phyloP scores from a whole-genome alignment of 2,113 vertebrate genomes.

The Dascyllus trimaculatus region DNA sequence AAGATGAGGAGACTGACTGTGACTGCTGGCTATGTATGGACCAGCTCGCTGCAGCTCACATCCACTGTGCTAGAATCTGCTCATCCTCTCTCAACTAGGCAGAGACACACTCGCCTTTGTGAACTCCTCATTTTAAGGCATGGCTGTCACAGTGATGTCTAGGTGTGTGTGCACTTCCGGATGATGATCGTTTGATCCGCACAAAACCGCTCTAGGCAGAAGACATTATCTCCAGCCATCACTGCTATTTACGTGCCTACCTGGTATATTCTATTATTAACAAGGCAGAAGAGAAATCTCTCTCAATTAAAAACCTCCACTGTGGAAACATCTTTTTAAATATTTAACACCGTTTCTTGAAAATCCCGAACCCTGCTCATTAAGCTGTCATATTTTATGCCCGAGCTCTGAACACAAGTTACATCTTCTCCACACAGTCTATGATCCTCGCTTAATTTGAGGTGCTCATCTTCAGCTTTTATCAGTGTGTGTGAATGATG shows the following conservation, averaged over 20 bases:
- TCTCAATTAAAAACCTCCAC: conserved; percentile 64
- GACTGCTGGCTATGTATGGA: conserved; percentile 67
- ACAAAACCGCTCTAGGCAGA: conserved; percentile 58
- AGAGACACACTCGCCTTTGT: conserved; percentile 60
- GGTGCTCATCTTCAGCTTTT: conserved; percentile 33
- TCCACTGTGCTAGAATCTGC: conserved; percentile 48
- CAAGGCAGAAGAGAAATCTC: conserved; percentile 50
- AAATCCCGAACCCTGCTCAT: conserved; percentile 56
- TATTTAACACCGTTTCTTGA: conserved; percentile 62
- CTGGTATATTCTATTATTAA: conserved; percentile 73
- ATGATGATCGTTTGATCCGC: conserved; percentile 66
- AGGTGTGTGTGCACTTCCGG: conserved; percentile 13
- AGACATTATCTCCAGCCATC: conserved; percentile 64
- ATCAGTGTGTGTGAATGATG: background rate
- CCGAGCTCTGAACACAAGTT: conserved; percentile 31
- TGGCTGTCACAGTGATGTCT: conserved; percentile 64
- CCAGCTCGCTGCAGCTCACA: conserved; percentile 62
- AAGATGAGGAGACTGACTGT: conserved; percentile 67
- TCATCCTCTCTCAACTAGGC: conserved; percentile 56
- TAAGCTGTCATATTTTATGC: conserved; percentile 59
- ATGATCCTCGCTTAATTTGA: conserved; percentile 14
- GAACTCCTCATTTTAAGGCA: conserved; percentile 61
- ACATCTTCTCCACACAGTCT: background rate
- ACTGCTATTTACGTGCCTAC: conserved; percentile 39
- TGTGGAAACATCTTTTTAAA: conserved; percentile 62